phyloP scores from a whole-genome alignment of 2,888 invertebrate genomes.

The Melanotus villosus region DNA sequence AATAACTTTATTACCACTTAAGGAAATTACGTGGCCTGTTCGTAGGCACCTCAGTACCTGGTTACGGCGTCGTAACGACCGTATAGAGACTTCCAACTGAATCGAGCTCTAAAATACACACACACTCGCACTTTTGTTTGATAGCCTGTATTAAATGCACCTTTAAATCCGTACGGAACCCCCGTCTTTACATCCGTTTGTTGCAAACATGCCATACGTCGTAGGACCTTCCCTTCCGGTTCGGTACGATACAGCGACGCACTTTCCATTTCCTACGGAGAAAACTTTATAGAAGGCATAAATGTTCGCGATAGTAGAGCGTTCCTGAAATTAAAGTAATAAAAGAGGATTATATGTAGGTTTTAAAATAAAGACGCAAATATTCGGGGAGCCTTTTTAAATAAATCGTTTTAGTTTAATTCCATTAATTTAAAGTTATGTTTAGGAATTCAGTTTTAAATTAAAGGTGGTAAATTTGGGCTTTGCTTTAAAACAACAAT shows the following conservation, averaged over 20 bases:
- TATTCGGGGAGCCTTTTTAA: slow-evolving; percentile 26
- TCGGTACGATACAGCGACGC: slow-evolving; percentile 17
- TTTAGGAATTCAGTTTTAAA: no score
- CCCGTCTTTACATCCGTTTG: slow-evolving; percentile 30
- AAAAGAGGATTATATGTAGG: slow-evolving; percentile 39
- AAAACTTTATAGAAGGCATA: slow-evolving; percentile 46
- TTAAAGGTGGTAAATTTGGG: no score
- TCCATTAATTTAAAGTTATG: no score
- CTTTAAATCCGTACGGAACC: slow-evolving; percentile 44
- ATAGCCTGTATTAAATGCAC: slow-evolving; percentile 42
- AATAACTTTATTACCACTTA: slow-evolving; percentile 50
- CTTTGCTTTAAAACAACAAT: no score
- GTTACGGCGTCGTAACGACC: slow-evolving; percentile 31
- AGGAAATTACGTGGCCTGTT: slow-evolving; percentile 49
- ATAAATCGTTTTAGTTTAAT: background rate
- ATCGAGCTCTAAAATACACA: slow-evolving; percentile 29
- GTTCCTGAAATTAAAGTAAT: slow-evolving; percentile 42
- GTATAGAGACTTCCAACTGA: slow-evolving; percentile 12
- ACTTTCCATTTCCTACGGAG: slow-evolving; percentile 26
- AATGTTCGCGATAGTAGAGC: slow-evolving; percentile 47
- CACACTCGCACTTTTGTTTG: slow-evolving; percentile 45
- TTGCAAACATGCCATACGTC: slow-evolving; percentile 14
- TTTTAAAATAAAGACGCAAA: slow-evolving; percentile 36
- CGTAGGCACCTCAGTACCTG: slow-evolving; percentile 33
- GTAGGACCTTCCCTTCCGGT: slow-evolving; percentile 6